Conservation (phyloP, 2,113 vertebrate genomes). For the Oplegnathus fasciatus region DNA sequence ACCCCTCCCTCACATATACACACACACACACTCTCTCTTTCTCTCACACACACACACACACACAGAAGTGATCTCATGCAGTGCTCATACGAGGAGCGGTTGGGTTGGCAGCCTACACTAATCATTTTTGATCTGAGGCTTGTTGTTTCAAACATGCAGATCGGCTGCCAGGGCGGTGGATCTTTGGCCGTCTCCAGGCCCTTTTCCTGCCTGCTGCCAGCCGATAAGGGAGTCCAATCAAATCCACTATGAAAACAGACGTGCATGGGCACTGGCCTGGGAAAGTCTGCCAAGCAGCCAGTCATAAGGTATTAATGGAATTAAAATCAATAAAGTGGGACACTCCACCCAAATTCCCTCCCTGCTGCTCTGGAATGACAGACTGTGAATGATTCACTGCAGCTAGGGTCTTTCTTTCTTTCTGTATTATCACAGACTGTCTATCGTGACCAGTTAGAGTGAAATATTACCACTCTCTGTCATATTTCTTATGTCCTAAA, state of each 20-base stretch:
- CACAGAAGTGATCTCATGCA: conserved; percentile 46
- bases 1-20: conserved; percentile 11
- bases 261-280: conserved; percentile 36
- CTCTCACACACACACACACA: conserved; percentile 17
- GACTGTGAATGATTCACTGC: conserved; percentile 29
- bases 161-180: conserved; percentile 46
- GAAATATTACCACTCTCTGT: neutral
- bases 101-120: conserved; percentile 32
- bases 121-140: conserved; percentile 69
- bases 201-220: conserved; percentile 75
- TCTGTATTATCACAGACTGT: neutral
- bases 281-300: conserved; percentile 57
- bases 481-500: neutral
- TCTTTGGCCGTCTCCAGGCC: conserved; percentile 51
- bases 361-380: conserved; percentile 13
- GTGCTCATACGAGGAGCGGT: neutral
- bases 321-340: conserved; percentile 76
- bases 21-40: neutral
- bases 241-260: conserved; percentile 68
- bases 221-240: conserved; percentile 75
- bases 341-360: conserved; percentile 44
- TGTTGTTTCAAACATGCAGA: conserved; percentile 66
- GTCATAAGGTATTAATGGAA: conserved; percentile 73
- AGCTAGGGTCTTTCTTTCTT: neutral
- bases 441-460: neutral